Conservation (phyloP, 2,113 vertebrate species). For the Pungitius pungitius region DNA sequence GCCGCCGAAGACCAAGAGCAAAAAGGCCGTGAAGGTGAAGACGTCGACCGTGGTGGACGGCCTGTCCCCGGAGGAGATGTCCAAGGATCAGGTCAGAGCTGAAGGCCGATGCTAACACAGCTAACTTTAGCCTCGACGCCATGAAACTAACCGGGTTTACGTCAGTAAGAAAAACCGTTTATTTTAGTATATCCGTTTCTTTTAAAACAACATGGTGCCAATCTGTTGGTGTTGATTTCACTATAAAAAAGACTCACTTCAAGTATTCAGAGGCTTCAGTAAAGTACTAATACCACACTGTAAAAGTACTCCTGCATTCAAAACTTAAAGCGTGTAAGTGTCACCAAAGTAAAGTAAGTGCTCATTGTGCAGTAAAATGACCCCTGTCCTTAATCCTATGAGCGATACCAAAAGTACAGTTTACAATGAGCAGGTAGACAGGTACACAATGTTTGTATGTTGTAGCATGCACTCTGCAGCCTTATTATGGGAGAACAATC, state of each 20-base stretch:
- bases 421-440: no score
- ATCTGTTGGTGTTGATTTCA: not conserved
- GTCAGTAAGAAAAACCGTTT: not conserved
- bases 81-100: slow-evolving; percentile 63
- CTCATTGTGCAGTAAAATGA: not conserved
- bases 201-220: not conserved
- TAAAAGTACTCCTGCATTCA: not conserved
- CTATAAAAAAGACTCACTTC: not conserved
- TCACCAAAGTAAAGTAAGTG: not conserved
- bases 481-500: no score
- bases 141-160: not conserved
- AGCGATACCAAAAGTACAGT: not conserved
- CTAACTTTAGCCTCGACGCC: slow-evolving; percentile 4
- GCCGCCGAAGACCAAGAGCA: slow-evolving; percentile 44
- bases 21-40: slow-evolving; percentile 39
- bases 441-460: no score
- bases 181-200: not conserved
- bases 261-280: not conserved
- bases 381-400: not conserved
- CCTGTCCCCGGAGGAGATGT: slow-evolving; percentile 60
- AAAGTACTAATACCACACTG: not conserved
- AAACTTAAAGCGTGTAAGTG: not conserved
- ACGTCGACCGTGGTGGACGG: slow-evolving; percentile 31
- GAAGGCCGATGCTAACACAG: not conserved
- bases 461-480: no score